Evolutionary conservation across 2,888 invertebrate genomes (phyloP).

Genomic region (Leistus spinibarbis): DNA sequence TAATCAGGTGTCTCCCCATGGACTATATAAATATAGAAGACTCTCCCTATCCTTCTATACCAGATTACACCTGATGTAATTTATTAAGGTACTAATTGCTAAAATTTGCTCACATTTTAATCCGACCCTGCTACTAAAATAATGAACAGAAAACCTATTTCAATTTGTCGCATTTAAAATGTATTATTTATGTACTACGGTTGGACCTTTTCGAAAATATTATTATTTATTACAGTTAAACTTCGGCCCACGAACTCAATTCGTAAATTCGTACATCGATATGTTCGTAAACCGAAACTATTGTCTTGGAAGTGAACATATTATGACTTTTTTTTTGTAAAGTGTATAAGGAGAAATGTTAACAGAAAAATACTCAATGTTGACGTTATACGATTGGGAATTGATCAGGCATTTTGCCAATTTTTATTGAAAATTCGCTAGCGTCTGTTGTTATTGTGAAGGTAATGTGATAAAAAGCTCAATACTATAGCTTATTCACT

Average conservation of each 20-base stretch:
- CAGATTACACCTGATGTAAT: neutral
- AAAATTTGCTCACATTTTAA: neutral
- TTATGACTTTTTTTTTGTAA: no score
- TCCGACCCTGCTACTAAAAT: neutral
- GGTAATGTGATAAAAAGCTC: neutral
- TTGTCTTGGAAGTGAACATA: no score
- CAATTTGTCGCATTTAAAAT: neutral
- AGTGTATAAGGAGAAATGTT: neutral
- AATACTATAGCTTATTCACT: neutral
- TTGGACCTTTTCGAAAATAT: no score
- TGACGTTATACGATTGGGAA: neutral
- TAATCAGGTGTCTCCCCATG: neutral
- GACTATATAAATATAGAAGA: neutral
- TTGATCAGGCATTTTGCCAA: neutral
- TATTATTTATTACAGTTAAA: no score
- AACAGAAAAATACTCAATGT: neutral
- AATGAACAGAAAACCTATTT: neutral
- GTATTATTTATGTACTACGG: no score
- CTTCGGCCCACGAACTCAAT: no score
- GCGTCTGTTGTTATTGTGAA: neutral
- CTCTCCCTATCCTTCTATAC: neutral
- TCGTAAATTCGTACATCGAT: no score
- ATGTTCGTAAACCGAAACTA: no score
- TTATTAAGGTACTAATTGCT: neutral
- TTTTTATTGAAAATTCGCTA: neutral